A percentile compares a stretch with the other conserved stretches of the same genome.
Evolutionary conservation across 2,888 invertebrate species (phyloP).

Genomic region (Aspidapion aeneum): DNA sequence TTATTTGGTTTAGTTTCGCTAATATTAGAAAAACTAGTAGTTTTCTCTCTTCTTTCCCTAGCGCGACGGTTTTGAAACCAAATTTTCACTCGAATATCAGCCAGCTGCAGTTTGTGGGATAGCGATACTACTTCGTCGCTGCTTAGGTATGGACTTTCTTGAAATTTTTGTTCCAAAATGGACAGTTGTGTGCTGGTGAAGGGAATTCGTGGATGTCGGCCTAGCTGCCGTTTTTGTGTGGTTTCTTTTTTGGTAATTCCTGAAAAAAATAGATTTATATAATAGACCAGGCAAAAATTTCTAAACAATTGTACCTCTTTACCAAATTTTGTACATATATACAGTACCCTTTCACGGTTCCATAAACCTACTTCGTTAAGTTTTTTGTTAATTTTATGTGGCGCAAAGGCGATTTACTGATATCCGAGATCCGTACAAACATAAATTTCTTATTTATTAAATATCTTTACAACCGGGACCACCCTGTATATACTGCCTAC

Average conservation of each 20-base stretch:
- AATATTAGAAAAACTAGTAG: not conserved
- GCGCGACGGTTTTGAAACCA: conserved; percentile 83
- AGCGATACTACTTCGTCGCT: conserved; percentile 63
- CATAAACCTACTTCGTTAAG: too few species aligned
- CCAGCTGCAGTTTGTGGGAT: conserved; percentile 59
- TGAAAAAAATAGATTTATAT: too few species aligned
- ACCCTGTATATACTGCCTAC: too few species aligned
- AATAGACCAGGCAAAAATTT: too few species aligned
- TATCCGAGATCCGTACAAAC: too few species aligned
- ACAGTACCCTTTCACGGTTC: too few species aligned
- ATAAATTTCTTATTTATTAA: too few species aligned
- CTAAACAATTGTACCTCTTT: too few species aligned
- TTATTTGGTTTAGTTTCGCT: not conserved
- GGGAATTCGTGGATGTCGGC: conserved; percentile 68
- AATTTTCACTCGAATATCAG: conserved; percentile 71
- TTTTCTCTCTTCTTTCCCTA: conserved; percentile 63
- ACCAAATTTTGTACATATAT: too few species aligned
- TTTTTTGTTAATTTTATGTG: too few species aligned
- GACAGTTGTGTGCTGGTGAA: conserved; percentile 67
- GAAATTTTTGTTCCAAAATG: conserved; percentile 65
- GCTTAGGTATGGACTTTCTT: conserved; percentile 64
- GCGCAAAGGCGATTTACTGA: too few species aligned
- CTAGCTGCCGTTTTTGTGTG: conserved; percentile 54
- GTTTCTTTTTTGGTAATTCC: conserved; percentile 35
- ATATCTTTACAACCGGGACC: too few species aligned